These are phyloP conservation scores for Leptogaster cylindrica DNA, from an alignment of 2,888 invertebrate genomes.

Conservation along the genomic window DNA sequence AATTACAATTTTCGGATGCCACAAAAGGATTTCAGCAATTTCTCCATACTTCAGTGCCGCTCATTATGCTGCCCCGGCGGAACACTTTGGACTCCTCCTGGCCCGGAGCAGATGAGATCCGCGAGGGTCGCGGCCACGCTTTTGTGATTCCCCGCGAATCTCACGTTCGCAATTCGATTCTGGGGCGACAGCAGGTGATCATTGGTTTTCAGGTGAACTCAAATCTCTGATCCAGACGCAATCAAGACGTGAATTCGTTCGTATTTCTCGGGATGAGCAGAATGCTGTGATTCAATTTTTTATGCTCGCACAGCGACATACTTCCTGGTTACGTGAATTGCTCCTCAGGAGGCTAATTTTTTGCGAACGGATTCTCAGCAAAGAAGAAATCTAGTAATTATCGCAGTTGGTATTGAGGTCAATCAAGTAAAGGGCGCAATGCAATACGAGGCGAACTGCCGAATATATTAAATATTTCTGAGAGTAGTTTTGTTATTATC, in stretches of 20 bases:
- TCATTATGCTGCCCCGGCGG: constrained; percentile 5
- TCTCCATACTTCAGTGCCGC: constrained; percentile 8
- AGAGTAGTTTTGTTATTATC: too few relatives aligned
- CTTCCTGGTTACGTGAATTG: constrained; percentile 36
- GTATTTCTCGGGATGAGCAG: neutral
- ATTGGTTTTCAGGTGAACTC: constrained; percentile 10
- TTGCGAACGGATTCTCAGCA: too few relatives aligned
- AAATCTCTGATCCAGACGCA: constrained; percentile 13
- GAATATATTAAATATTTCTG: too few relatives aligned
- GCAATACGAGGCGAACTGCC: too few relatives aligned
- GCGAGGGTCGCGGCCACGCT: neutral
- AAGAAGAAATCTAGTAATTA: too few relatives aligned
- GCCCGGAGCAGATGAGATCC: neutral
- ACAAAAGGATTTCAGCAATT: constrained; percentile 34
- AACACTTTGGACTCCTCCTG: neutral
- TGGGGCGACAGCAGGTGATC: constrained; percentile 34
- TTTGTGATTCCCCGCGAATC: constrained; percentile 24
- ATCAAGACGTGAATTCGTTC: constrained; percentile 18
- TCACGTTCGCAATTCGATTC: constrained; percentile 20
- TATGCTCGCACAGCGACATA: neutral
- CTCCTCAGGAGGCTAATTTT: too few relatives aligned
- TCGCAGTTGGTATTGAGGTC: too few relatives aligned
- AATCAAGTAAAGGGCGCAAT: too few relatives aligned
- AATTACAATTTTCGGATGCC: constrained; percentile 32
- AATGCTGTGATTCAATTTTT: constrained; percentile 31